phyloP scores from a whole-genome alignment of 2,888 invertebrate species.

The Zhuqinia jingwanae region DNA sequence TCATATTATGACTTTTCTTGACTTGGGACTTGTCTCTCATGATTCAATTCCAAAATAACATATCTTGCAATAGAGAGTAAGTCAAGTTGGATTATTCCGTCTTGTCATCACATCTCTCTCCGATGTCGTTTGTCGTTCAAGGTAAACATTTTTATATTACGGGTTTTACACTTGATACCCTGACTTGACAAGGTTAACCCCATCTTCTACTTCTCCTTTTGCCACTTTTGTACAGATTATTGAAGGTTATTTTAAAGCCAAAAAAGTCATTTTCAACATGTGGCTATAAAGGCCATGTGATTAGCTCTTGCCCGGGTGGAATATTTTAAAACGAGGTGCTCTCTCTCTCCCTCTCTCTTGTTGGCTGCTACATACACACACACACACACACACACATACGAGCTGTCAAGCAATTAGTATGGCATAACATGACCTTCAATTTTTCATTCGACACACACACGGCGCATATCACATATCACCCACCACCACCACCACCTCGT shows the following conservation, averaged over 20 bases:
- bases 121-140: no score
- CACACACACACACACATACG: background rate
- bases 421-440: slow-evolving; percentile 54
- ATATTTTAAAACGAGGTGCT: background rate
- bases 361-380: background rate
- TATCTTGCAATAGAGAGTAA: no score
- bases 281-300: slow-evolving; percentile 3
- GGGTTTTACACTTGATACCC: background rate
- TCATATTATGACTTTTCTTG: no score
- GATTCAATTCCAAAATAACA: no score
- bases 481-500: no score
- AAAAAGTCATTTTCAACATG: slow-evolving; percentile 31
- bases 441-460: slow-evolving; percentile 2
- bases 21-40: no score
- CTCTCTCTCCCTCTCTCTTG: no score
- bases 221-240: background rate
- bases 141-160: no score
- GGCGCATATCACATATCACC: no score
- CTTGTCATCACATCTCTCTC: no score
- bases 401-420: slow-evolving; percentile 42
- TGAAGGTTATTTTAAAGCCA: slow-evolving; percentile 18
- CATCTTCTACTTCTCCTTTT: background rate
- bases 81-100: no score
- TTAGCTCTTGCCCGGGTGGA: background rate
- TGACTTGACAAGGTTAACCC: slow-evolving; percentile 2